Base-by-base conservation (phyloP, 2,113 vertebrate genomes). In the Ariopsis seemanni region DNA sequence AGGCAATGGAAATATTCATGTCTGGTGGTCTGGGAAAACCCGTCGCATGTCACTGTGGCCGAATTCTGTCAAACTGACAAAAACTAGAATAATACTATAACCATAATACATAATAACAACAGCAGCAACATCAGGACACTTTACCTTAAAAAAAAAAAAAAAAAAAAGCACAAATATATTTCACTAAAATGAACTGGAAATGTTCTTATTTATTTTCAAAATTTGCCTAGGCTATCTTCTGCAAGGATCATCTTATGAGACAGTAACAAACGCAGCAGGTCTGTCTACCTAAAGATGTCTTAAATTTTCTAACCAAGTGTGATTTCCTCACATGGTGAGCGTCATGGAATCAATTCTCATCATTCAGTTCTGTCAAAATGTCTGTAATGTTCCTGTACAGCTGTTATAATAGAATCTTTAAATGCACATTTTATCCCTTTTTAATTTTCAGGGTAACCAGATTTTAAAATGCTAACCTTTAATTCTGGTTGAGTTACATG, bases 1-100 rank as follows among this genome's bases (percentile, higher is more conserved):
- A 22, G 62, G 55, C 55, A 58, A 34, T 9, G 25, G 17, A 80
- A 30, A 58, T 80, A 34, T 80, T 30, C 30, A 62, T 52, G 25
- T 82, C 79, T 42, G 79, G 79, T 82, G 30, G 57, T 48, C 57
- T 14, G 79, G 79, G 30, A 62, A 82, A 82, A 82, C 30, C 57
- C 17, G 1, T 62, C 17, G 6, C 78, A 30, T 30, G 53, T 80
- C 55, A 81, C 57, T 82, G 57, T 82, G 79, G 79, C 57, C 48
- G 57, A 48, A 58, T 80, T 58, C n/a, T 80, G 78, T 58, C 55
- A 80, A 79, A 55, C 52, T 4, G 53, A 20, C 17, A 80, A 30
- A 58, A 79, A 55, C 25, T 53, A 53, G 7, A 53, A 53, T 42
- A 42, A 42, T 4, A 42, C 42, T 42, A 42, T 4, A 42, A 42